Conservation (phyloP, 2,888 invertebrate species). For the Rotaria macrura region DNA sequence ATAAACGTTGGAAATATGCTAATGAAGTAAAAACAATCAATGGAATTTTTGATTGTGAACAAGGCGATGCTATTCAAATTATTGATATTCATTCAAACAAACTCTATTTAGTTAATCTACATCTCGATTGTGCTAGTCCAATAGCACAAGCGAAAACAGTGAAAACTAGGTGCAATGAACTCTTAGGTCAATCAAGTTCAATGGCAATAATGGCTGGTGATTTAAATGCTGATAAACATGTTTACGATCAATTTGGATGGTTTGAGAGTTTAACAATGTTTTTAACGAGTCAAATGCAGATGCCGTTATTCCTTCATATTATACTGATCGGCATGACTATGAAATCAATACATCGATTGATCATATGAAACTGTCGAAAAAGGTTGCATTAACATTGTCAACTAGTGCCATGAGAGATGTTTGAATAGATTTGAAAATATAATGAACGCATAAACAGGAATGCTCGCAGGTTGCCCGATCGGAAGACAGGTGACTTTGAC, state of each 20-base stretch:
- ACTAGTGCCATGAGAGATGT: too few relatives aligned
- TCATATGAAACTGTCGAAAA: too few relatives aligned
- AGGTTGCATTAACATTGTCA: too few relatives aligned
- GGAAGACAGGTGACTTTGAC: too few relatives aligned
- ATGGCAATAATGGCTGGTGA: not conserved
- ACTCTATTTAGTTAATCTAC: not conserved
- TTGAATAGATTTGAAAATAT: too few relatives aligned
- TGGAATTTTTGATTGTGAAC: not conserved
- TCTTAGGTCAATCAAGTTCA: not conserved
- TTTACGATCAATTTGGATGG: not conserved
- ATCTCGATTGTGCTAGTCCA: not conserved
- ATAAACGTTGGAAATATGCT: not conserved
- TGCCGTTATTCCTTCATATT: not conserved
- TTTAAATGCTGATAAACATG: not conserved
- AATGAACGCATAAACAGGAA: too few relatives aligned
- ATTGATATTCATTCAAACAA: not conserved
- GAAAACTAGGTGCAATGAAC: not conserved
- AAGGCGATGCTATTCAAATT: not conserved
- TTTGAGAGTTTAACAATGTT: not conserved
- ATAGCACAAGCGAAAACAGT: not conserved
- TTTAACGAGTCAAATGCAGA: not conserved
- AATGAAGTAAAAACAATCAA: not conserved
- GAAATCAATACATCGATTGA: not conserved
- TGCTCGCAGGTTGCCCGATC: too few relatives aligned
- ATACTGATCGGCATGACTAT: not conserved